Evolutionary conservation across 2,797 vertebrate genomes (phyloP), one percentile per base, ranked within the genome.

Genomic region (Protosalanx chinensis): DNA sequence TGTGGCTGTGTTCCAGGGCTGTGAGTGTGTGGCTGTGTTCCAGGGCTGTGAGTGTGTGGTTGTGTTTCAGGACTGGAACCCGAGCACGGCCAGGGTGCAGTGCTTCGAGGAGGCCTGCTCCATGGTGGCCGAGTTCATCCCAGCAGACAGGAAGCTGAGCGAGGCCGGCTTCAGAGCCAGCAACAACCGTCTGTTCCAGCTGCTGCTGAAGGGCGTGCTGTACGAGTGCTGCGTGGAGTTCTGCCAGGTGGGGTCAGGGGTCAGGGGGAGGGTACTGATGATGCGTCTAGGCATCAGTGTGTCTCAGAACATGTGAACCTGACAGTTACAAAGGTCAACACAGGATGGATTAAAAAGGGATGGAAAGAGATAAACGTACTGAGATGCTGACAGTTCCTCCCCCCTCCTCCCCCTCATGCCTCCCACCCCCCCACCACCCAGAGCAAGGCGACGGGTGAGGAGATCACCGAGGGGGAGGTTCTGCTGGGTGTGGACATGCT

Each of bases 161-260:
- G 97, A 99, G 85, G 98, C 98, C 0, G 98, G 98, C 49, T 99
- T 99, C 90, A 97, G 96, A 88, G 97, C 98, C 57, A 97, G 96
- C 77, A 93, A 86, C 79, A 96, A 99, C 72, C 94, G 98, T 33
- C 92, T 99, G 65, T 98, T 99, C 88, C 98, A 99, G 89, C 95
- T 99, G 12, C 92, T 98, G 6, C 96, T 98, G 82, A 99, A 99
- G 79, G 98, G 98, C 18, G 90, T 99, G 18, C 93, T 99, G 13
- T 99, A 99, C 4, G 98, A 99, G 72, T 98, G 96, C 88, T 98
- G 97, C n/a, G 97, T 99, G 76, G 97, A 99, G 74, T 98, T 98
- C 91, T 99, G 98, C 89, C 98, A 91, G 89, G 90, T 91, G 32
- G 33, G 78, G 29, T 30, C 20, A n/a, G 49, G 15, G 41, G 29